Evolutionary conservation across 2,888 invertebrate genomes (phyloP), one percentile per base, ranked within the genome.

Genomic region (Podotricha telesiphe): DNA sequence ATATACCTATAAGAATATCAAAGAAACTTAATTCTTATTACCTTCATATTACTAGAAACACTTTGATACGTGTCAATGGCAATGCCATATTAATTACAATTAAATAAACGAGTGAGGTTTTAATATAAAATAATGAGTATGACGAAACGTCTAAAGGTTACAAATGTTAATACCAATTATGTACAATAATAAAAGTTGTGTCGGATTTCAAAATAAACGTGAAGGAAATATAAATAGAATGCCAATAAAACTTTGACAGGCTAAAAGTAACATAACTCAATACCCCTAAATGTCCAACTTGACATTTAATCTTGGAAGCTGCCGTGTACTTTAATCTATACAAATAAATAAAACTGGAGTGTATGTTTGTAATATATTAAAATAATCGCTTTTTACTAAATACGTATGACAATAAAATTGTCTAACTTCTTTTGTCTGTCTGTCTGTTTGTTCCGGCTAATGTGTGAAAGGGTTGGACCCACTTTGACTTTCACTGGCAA

Each of bases 301-400:
- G 71, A 70, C 65, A 74, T 73, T 75, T 74, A 77, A 77, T 77
- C 72, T 74, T 68, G 62, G 53, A 70, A 74, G 71, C 75, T 72
- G 76, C 74, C 28, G 28, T 64, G 69, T 77, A 79, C 64, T 70
- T 75, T 77, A 72, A 76, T n/a, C n/a, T n/a, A n/a, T n/a, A n/a
- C n/a, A n/a, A n/a, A n/a, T n/a, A n/a, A n/a, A n/a, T n/a, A n/a
- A n/a, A n/a, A n/a, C n/a, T n/a, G n/a, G n/a, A n/a, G n/a, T n/a
- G n/a, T n/a, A n/a, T n/a, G n/a, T n/a, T n/a, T n/a, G n/a, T n/a
- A n/a, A n/a, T n/a, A n/a, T n/a, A n/a, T n/a, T n/a, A n/a, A n/a
- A n/a, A n/a, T n/a, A n/a, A n/a, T n/a, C n/a, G n/a, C n/a, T n/a
- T n/a, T n/a, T n/a, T n/a, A n/a, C n/a, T n/a, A n/a, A n/a, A n/a